phyloP scores from a whole-genome alignment of 2,888 invertebrate genomes.

The Megamerina dolium region DNA sequence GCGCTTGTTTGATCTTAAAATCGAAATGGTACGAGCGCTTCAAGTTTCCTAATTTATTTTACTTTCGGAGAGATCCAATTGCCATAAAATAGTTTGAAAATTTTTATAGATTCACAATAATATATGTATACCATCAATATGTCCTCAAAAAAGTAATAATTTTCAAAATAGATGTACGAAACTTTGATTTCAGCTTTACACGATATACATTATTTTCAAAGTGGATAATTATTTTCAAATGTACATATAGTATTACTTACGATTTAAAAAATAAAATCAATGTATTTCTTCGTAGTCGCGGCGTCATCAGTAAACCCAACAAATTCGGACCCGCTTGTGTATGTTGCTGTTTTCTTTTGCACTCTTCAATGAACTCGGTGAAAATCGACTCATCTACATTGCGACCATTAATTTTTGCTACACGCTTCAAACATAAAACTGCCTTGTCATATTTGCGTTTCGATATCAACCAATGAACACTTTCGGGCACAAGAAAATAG shows the following conservation, averaged over 20 bases:
- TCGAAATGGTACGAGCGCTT: too few species aligned
- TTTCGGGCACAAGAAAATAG: conserved; percentile 56
- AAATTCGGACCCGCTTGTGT: conserved; percentile 41
- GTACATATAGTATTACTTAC: conserved; percentile 53
- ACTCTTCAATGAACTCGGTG: conserved; percentile 35
- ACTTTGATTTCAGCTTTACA: neutral
- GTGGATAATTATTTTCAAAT: neutral
- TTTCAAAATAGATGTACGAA: neutral
- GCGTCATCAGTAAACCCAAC: conserved; percentile 52
- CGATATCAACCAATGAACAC: conserved; percentile 57
- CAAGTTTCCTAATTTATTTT: too few species aligned
- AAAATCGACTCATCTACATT: conserved; percentile 42
- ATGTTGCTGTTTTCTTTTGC: conserved; percentile 28
- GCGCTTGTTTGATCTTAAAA: too few species aligned
- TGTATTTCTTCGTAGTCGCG: conserved; percentile 52
- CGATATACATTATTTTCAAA: too few species aligned
- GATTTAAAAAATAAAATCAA: conserved; percentile 55
- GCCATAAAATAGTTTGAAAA: too few species aligned
- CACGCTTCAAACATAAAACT: conserved; percentile 50
- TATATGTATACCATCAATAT: too few species aligned
- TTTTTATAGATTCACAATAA: too few species aligned
- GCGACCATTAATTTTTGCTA: conserved; percentile 53
- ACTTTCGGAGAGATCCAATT: too few species aligned
- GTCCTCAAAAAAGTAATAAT: too few species aligned
- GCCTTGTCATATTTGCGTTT: conserved; percentile 52